phyloP scores from a whole-genome alignment of 1,140 invertebrate genomes.

The Forficula auricularia region DNA sequence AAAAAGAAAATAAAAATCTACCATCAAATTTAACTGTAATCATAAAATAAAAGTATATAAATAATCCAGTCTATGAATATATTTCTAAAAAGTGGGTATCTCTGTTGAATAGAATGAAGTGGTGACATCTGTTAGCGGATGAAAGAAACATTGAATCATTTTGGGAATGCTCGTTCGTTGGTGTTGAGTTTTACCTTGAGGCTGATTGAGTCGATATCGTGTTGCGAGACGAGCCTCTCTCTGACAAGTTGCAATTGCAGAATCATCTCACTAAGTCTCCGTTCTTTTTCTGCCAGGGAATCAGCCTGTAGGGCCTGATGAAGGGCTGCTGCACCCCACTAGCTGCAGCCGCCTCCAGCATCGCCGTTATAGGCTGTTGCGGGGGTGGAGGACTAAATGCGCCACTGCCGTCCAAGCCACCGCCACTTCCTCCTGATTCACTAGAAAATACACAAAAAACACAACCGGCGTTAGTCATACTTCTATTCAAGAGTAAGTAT shows the following conservation, averaged over 20 bases:
- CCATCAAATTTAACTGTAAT: too few relatives aligned
- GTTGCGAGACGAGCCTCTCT: conserved; percentile 53
- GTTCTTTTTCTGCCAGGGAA: conserved; percentile 54
- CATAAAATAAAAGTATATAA: too few relatives aligned
- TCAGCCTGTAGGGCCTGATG: conserved; percentile 47
- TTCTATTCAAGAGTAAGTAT: conserved; percentile 14
- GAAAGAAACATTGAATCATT: too few relatives aligned
- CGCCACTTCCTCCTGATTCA: neutral
- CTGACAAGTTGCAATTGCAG: conserved; percentile 59
- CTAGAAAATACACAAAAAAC: too few relatives aligned
- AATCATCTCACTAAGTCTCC: conserved; percentile 65
- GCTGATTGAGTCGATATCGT: conserved; percentile 23
- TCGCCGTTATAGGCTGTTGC: neutral
- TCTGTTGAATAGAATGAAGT: too few relatives aligned
- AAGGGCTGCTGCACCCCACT: conserved; percentile 40
- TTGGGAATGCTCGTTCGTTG: too few relatives aligned
- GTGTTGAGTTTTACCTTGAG: conserved; percentile 23
- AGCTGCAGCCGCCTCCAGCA: conserved; percentile 5
- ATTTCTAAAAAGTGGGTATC: too few relatives aligned
- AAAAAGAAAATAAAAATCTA: too few relatives aligned
- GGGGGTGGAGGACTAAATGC: neutral
- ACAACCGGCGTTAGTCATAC: too few relatives aligned
- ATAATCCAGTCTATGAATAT: too few relatives aligned
- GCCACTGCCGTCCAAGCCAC: neutral
- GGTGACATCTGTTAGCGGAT: too few relatives aligned